phyloP scores from a whole-genome alignment of 2,797 vertebrate species.

The Dryobates pubescens region DNA sequence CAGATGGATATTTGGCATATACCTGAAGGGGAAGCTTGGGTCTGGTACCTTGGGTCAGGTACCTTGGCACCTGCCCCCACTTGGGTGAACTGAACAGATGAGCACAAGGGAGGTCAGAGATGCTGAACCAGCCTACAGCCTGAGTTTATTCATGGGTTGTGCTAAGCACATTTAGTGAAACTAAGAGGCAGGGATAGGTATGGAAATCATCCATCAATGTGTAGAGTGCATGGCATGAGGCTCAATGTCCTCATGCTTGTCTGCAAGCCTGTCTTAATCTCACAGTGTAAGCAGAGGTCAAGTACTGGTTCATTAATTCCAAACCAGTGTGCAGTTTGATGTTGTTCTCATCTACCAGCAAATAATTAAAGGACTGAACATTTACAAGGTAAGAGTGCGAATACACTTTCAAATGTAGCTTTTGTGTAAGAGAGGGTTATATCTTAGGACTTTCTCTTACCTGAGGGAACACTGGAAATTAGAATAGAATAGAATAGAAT shows the following conservation, averaged over 20 bases:
- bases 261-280: neutral
- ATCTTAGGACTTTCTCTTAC: neutral
- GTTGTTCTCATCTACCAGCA: neutral
- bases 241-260: neutral
- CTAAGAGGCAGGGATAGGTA: neutral
- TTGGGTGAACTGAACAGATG: neutral
- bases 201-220: neutral
- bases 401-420: neutral
- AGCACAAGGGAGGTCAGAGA: rapidly evolving
- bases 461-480: neutral
- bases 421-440: neutral
- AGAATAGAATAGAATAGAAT: no score
- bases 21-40: neutral
- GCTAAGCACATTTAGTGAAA: neutral
- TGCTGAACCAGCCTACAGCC: neutral
- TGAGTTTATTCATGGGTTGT: neutral
- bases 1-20: neutral
- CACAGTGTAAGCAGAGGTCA: neutral
- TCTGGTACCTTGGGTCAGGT: neutral
- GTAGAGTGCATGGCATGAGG: neutral
- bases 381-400: neutral
- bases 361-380: neutral
- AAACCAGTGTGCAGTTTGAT: neutral
- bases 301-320: neutral
- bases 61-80: neutral